Percentiles rank a stretch among this genome's conserved stretches.
phyloP scores from a whole-genome alignment of 2,113 vertebrate genomes.

The Telmatochromis sp. region DNA sequence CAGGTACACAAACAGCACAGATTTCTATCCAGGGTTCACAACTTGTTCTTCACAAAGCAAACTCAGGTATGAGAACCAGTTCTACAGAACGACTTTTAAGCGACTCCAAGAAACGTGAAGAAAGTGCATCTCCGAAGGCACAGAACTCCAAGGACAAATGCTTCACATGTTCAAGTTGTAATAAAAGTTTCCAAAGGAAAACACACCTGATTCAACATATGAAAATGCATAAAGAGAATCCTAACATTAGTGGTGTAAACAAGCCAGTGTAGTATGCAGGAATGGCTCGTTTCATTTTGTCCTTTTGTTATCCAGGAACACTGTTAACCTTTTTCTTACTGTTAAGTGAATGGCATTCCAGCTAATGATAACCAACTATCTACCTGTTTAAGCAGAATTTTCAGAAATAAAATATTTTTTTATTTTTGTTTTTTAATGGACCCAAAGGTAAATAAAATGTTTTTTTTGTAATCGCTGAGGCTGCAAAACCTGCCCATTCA shows the following conservation, averaged over 20 bases:
- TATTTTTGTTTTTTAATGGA: neutral
- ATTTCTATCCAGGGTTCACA: neutral
- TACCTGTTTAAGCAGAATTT: neutral
- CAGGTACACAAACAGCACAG: neutral
- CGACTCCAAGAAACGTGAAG: neutral
- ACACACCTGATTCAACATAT: neutral
- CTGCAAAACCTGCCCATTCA: neutral
- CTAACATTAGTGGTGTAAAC: neutral
- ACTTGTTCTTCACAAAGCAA: neutral
- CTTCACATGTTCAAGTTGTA: neutral
- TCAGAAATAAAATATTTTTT: neutral
- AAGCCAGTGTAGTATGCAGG: neutral
- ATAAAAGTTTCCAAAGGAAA: neutral
- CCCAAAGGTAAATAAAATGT: neutral
- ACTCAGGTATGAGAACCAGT: rapidly evolving
- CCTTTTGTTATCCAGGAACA: neutral
- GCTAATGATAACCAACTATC: neutral
- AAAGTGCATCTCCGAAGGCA: neutral
- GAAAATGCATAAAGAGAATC: neutral
- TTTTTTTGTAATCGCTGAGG: neutral
- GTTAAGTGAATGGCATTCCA: neutral
- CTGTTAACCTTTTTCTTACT: neutral
- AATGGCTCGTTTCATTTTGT: neutral
- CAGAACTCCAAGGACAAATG: neutral
- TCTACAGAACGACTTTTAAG: neutral